A percentile compares a stretch with the other conserved stretches of the same genome.
These are phyloP conservation scores for Athene noctua DNA, from an alignment of 2,113 vertebrate genomes.

Conservation along the genomic window DNA sequence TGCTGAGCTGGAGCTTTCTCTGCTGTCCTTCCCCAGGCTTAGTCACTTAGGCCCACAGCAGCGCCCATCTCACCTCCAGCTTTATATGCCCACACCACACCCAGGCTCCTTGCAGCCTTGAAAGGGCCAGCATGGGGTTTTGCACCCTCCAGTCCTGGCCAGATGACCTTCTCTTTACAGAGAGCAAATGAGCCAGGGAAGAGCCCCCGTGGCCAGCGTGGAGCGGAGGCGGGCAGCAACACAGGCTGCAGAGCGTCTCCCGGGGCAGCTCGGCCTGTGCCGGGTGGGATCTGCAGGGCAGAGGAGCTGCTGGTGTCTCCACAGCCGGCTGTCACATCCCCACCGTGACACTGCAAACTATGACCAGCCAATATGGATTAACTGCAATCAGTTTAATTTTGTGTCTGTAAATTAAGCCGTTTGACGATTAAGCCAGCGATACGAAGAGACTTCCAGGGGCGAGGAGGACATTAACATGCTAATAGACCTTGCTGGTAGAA, in stretches of 20 bases:
- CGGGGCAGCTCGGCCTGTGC: background rate
- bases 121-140: background rate
- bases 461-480: background rate
- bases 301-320: background rate
- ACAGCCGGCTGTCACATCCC: background rate
- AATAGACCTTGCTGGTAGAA: background rate
- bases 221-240: rapidly evolving
- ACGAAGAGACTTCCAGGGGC: background rate
- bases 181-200: too few species aligned
- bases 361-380: background rate
- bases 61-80: background rate
- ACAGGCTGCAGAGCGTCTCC: background rate
- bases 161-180: background rate
- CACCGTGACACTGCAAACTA: background rate
- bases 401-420: background rate
- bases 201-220: background rate
- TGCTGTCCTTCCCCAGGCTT: background rate
- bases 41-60: too few species aligned
- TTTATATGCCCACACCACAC: background rate
- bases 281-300: background rate
- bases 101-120: background rate
- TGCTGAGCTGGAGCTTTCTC: background rate
- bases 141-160: background rate
- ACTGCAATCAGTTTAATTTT: background rate
- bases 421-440: background rate